Base-by-base conservation (phyloP, 1,140 invertebrate species). In the Reticulitermes speratus region DNA sequence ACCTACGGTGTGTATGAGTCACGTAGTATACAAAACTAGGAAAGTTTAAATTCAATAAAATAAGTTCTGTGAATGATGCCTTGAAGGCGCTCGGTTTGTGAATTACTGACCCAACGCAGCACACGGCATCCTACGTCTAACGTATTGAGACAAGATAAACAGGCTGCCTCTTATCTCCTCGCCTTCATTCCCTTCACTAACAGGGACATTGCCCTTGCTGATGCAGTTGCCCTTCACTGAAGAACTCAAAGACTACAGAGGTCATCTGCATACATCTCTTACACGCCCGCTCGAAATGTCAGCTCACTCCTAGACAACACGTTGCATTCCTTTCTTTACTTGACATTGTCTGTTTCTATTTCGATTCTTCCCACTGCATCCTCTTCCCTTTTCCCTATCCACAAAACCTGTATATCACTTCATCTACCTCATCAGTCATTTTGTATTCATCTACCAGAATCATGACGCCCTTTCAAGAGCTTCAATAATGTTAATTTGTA, bases 221-320 rank as follows among this genome's bases (percentile, higher is more conserved):
- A 65, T 75, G 25, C 25, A 75, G 65, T 30, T 14, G 65, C 65
- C 65, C 65, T 75, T 75, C 65, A 75, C 65, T 30, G 65, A 75
- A 30, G 65, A 75, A 23, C 59, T 65, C 19, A 1, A 21, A 19
- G 21, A 30, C 65, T 75, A 75, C 65, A 75, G 65, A 75, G 65
- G 65, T 75, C 65, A 75, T 75, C 65, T 75, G n/a, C 65, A 75
- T 75, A 30, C 65, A 75, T 75, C 65, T 75, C 65, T 30, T 75
- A 75, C 16, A 75, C 65, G 25, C 65, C 65, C 65, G 65, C 65
- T 75, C n/a, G 65, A 75, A 75, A 75, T 30, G 65, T 75, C 65
- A 11, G n/a, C n/a, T 75, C 25, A 30, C 1, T 75, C 65, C 5
- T 19, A 48, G 9, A 55, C 14, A 55, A 55, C 65, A 75, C 65